Evolutionary conservation across 2,888 invertebrate species (phyloP).

Genomic region (Eristalis intricaria): DNA sequence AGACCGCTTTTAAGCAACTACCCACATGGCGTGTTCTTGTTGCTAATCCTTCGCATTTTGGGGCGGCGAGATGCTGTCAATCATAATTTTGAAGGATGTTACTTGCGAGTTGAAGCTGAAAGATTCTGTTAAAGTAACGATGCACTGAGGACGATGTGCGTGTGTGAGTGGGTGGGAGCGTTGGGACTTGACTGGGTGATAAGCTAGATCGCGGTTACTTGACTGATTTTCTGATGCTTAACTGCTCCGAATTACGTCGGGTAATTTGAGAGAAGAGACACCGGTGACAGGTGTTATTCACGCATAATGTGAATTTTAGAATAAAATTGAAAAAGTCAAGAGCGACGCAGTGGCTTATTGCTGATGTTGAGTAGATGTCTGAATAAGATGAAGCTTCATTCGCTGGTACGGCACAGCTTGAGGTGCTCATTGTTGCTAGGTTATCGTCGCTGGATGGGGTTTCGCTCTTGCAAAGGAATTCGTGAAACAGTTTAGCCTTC

Average conservation of each 20-base stretch:
- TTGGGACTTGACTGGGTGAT: neutral
- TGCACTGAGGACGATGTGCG: slow-evolving; percentile 9
- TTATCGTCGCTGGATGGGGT: too few species aligned
- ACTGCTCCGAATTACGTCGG: neutral
- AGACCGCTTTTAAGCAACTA: slow-evolving; percentile 14
- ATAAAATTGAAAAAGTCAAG: neutral
- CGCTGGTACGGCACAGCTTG: too few species aligned
- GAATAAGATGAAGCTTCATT: neutral
- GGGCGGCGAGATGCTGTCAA: slow-evolving; percentile 47
- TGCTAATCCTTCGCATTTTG: slow-evolving; percentile 38
- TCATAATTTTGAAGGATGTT: slow-evolving; percentile 40
- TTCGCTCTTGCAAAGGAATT: too few species aligned
- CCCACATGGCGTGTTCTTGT: slow-evolving; percentile 17
- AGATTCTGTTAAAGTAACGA: slow-evolving; percentile 22
- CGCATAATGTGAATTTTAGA: neutral
- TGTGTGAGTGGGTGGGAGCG: neutral
- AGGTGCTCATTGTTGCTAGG: too few species aligned
- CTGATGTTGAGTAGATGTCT: neutral
- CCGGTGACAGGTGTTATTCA: neutral
- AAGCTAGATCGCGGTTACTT: neutral
- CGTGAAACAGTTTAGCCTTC: too few species aligned
- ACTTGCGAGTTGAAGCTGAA: slow-evolving; percentile 16
- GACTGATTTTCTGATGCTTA: neutral
- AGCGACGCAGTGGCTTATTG: neutral
- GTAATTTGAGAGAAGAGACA: neutral